phyloP scores from a whole-genome alignment of 2,113 vertebrate genomes.

The Cyanoderma ruficeps region DNA sequence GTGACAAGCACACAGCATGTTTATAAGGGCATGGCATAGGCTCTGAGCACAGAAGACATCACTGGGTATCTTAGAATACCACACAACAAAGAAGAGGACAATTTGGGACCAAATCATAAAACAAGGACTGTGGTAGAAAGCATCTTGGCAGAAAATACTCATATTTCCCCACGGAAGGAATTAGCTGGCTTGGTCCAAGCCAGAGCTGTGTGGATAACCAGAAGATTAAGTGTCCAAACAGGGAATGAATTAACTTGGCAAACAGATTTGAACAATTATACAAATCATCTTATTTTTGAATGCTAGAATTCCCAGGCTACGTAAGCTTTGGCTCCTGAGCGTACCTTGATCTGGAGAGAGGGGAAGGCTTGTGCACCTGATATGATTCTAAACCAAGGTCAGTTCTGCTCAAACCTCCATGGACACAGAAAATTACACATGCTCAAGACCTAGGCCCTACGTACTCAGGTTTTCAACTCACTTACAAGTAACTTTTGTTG shows the following conservation, averaged over 20 bases:
- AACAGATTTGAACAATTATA: background rate
- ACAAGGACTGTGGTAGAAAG: background rate
- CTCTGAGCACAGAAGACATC: background rate
- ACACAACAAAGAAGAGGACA: background rate
- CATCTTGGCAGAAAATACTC: background rate
- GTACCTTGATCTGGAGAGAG: background rate
- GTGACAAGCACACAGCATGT: background rate
- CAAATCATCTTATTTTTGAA: background rate
- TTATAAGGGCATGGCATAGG: background rate
- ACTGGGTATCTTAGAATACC: background rate
- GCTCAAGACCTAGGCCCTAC: fast-evolving
- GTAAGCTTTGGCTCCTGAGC: background rate
- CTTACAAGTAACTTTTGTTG: background rate
- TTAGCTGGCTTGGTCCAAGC: background rate
- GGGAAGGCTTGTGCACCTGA: background rate
- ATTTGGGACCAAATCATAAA: background rate
- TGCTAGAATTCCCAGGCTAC: background rate
- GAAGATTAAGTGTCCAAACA: background rate
- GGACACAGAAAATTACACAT: background rate
- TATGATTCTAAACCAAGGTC: background rate
- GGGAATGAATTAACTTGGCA: background rate
- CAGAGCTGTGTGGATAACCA: background rate
- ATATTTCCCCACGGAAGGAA: background rate
- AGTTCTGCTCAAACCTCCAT: background rate
- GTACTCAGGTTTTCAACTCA: background rate